Evolutionary conservation across 2,888 invertebrate species (phyloP).

Genomic region (Eilema sororculum): DNA sequence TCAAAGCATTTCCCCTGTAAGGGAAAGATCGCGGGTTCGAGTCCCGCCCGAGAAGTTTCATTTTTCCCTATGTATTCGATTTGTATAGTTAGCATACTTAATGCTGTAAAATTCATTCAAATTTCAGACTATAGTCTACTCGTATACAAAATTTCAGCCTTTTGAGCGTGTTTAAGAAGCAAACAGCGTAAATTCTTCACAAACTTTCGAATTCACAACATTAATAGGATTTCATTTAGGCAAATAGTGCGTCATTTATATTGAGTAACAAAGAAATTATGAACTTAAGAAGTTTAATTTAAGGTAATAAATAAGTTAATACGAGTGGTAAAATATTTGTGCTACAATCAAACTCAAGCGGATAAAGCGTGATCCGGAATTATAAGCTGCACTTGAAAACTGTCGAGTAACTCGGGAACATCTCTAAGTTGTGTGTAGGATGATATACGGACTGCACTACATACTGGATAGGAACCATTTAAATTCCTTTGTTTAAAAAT

Average conservation of each 20-base stretch:
- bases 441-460: slow-evolving; percentile 31
- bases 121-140: too few relatives aligned
- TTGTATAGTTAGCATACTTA: too few relatives aligned
- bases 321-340: slow-evolving; percentile 29
- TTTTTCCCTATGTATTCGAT: too few relatives aligned
- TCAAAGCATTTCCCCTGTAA: too few relatives aligned
- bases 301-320: slow-evolving; percentile 28
- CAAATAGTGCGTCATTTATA: not conserved
- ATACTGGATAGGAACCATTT: slow-evolving; percentile 31
- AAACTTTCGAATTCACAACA: not conserved
- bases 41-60: too few relatives aligned
- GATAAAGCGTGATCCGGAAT: slow-evolving; percentile 67
- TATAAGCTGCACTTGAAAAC: slow-evolving; percentile 67
- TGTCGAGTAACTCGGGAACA: slow-evolving; percentile 63
- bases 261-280: not conserved
- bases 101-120: too few relatives aligned
- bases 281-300: slow-evolving; percentile 23
- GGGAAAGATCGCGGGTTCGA: too few relatives aligned
- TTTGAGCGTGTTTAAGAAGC: too few relatives aligned
- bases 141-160: too few relatives aligned
- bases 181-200: too few relatives aligned
- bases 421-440: slow-evolving; percentile 64
- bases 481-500: not conserved
- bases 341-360: slow-evolving; percentile 58
- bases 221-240: not conserved